Conservation (phyloP, 2,797 vertebrate genomes). For the Notamacropus eugenii region DNA sequence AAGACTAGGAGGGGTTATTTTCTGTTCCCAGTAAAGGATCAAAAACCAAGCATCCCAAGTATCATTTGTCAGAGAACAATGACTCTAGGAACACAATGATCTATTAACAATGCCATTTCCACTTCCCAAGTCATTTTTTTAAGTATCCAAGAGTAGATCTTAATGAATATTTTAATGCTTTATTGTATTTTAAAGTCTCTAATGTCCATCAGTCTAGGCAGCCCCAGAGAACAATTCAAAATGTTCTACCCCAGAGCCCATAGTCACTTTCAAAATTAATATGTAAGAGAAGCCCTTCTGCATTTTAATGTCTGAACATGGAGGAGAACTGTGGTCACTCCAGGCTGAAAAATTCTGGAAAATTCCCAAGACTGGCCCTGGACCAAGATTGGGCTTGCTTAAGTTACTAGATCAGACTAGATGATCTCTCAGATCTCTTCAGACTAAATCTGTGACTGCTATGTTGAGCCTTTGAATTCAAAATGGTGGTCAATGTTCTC, state of each 20-base stretch:
- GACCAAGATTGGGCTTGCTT: rapidly evolving
- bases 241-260: rapidly evolving
- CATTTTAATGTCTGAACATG: rapidly evolving
- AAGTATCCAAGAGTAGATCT: background rate
- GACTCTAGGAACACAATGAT: background rate
- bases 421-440: background rate
- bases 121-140: background rate
- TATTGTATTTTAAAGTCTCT: background rate
- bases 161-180: slow-evolving; percentile 11
- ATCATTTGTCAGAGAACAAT: background rate
- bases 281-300: background rate
- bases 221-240: background rate
- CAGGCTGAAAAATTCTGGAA: background rate
- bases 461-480: background rate
- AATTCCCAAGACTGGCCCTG: background rate
- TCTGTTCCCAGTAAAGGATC: background rate
- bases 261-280: no score
- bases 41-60: background rate
- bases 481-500: background rate
- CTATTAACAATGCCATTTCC: background rate
- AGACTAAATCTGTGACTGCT: background rate
- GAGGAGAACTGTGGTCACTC: background rate
- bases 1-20: background rate
- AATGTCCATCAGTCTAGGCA: background rate
- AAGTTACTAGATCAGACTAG: background rate